Conservation (phyloP, 2,113 vertebrate genomes). For the Peromyscus californicus region DNA sequence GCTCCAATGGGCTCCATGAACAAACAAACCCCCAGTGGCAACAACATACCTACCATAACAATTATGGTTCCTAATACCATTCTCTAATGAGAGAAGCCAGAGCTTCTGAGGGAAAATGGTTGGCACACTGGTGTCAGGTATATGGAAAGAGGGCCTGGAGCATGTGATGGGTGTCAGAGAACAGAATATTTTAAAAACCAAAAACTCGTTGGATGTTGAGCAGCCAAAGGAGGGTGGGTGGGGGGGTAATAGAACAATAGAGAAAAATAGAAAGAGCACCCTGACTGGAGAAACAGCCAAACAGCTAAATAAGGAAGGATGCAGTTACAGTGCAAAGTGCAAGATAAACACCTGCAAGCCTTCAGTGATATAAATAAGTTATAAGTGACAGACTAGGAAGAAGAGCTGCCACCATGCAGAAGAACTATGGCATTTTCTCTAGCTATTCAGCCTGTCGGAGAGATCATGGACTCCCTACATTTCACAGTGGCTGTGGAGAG, state of each 20-base stretch:
- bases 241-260: no score
- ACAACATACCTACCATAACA: background rate
- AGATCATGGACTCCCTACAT: background rate
- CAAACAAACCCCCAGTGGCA: background rate
- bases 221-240: background rate
- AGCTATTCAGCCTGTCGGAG: background rate
- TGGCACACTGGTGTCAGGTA: background rate
- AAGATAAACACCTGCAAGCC: background rate
- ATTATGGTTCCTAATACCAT: background rate
- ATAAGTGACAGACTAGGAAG: background rate
- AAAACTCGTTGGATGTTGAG: background rate
- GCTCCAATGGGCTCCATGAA: background rate
- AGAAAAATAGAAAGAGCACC: background rate
- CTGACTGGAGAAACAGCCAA: background rate
- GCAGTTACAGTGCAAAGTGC: background rate
- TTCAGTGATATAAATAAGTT: background rate
- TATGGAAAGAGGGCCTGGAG: background rate
- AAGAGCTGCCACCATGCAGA: no score
- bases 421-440: no score
- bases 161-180: background rate
- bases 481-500: background rate
- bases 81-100: background rate
- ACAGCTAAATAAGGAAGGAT: background rate
- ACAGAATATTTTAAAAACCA: background rate
- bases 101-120: background rate